These are phyloP conservation scores for Zeuzera pyrina DNA, from an alignment of 2,888 invertebrate genomes.

Conservation along the genomic window DNA sequence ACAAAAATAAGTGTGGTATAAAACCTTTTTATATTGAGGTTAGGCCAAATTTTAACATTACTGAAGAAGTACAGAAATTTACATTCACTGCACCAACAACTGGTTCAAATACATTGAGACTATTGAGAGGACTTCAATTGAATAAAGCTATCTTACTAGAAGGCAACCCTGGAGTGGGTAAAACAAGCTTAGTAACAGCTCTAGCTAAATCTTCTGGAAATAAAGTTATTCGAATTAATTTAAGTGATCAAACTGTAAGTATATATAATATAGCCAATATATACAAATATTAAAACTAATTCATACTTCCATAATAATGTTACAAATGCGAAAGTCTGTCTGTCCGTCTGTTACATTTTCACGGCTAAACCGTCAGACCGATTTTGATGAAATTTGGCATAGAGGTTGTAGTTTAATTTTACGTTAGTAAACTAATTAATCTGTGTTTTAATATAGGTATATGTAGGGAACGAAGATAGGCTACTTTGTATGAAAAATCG, in stretches of 20 bases:
- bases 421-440: background rate
- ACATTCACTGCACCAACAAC: slow-evolving; percentile 86
- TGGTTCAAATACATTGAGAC: slow-evolving; percentile 84
- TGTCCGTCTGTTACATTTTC: too few species aligned
- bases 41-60: slow-evolving; percentile 41
- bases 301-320: slow-evolving; percentile 1
- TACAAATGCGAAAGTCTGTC: too few species aligned
- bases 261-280: slow-evolving; percentile 2
- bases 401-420: too few species aligned
- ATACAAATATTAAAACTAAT: slow-evolving; percentile 1
- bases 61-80: slow-evolving; percentile 61
- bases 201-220: slow-evolving; percentile 89
- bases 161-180: slow-evolving; percentile 98
- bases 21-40: slow-evolving; percentile 82
- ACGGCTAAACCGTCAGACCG: too few species aligned
- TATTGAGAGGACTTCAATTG: slow-evolving; percentile 91
- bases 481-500: too few species aligned
- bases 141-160: slow-evolving; percentile 95
- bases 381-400: too few species aligned
- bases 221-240: slow-evolving; percentile 91
- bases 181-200: slow-evolving; percentile 94
- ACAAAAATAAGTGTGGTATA: slow-evolving; percentile 76
- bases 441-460: background rate
- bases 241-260: slow-evolving; percentile 97
- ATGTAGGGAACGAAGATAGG: too few species aligned